Evolutionary conservation across 2,888 invertebrate genomes (phyloP).

Genomic region (Cosmia trapezina): DNA sequence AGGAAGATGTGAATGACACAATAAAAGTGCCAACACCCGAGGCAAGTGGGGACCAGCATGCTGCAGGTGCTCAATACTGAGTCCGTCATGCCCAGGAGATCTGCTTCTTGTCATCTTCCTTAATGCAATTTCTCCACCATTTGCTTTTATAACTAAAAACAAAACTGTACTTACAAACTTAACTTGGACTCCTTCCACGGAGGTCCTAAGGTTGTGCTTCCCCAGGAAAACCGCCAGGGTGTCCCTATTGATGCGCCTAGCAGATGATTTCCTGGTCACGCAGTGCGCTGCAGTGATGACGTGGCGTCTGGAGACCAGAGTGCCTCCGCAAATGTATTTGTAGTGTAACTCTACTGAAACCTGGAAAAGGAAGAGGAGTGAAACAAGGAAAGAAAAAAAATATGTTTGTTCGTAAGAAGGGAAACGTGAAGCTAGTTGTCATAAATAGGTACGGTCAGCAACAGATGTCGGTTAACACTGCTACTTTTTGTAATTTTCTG

Average conservation of each 20-base stretch:
- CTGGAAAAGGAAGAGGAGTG: slow-evolving; percentile 11
- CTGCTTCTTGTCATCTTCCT: neutral
- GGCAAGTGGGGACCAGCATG: too few species aligned
- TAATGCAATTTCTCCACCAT: neutral
- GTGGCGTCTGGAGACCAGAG: slow-evolving; percentile 87
- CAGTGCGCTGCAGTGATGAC: slow-evolving; percentile 92
- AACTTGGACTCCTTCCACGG: slow-evolving; percentile 82
- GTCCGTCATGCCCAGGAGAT: neutral
- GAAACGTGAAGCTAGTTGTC: neutral
- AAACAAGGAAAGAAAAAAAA: neutral
- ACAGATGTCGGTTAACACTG: too few species aligned
- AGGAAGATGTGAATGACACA: too few species aligned
- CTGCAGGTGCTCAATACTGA: neutral
- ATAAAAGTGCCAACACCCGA: too few species aligned
- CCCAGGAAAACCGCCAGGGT: slow-evolving; percentile 83
- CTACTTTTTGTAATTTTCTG: too few species aligned
- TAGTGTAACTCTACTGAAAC: slow-evolving; percentile 73
- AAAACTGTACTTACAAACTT: slow-evolving; percentile 74
- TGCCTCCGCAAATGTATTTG: slow-evolving; percentile 91
- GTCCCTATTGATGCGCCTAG: slow-evolving; percentile 77
- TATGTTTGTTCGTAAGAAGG: neutral
- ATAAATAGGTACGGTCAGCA: too few species aligned
- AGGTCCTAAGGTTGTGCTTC: slow-evolving; percentile 83
- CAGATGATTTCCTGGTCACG: slow-evolving; percentile 84
- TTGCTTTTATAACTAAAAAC: neutral